Base-by-base conservation (phyloP, 2,797 vertebrate genomes). In the Acanthurus tractus region DNA sequence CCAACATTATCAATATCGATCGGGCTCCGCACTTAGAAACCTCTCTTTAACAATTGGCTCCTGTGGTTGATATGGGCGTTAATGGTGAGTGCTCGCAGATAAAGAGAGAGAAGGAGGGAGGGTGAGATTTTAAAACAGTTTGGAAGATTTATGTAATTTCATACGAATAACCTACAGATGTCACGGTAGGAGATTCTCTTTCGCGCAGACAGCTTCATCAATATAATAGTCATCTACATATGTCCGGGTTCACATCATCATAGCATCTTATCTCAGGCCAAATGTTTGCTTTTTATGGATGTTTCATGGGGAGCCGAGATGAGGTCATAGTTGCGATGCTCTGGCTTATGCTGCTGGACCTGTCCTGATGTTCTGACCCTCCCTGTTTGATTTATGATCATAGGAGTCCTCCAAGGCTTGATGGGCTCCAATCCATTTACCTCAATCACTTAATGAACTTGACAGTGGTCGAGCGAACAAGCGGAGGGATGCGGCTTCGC, bases 91-190 rank as follows among this genome's bases (percentile, higher is more conserved):
- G 86, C 88, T 92, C 74, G 84, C 17, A 34, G 76, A 87, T 79
- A 40, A 84, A 75, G 81, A 74, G 63, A 46, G 85, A 75, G 80
- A 74, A 89, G 90, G 57, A 77, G 80, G 67, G 55, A 78, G 92
- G 74, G 69, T n/a, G 75, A 83, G 92, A 97, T 97, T 98, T 40
- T 97, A 97, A 96, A 96, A 94, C 93, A 91, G 91, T 96, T 96
- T 95, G 96, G 96, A 96, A 97, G 96, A 96, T 96, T 97, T 97
- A 96, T 96, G 96, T 97, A 95, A 96, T 97, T 97, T 96, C 92
- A 95, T 95, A 96, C 97, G 96, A 98, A 98, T 97, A 96, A 97
- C 96, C 96, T 95, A 95, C 97, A 95, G 96, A 96, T 95, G 94
- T 94, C 90, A 85, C 55, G 45, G 81, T 76, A 80, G 74, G 78